A percentile compares a stretch with the other conserved stretches of the same genome.
phyloP scores from a whole-genome alignment of 2,113 vertebrate genomes.

The Australoheros scitulus region DNA sequence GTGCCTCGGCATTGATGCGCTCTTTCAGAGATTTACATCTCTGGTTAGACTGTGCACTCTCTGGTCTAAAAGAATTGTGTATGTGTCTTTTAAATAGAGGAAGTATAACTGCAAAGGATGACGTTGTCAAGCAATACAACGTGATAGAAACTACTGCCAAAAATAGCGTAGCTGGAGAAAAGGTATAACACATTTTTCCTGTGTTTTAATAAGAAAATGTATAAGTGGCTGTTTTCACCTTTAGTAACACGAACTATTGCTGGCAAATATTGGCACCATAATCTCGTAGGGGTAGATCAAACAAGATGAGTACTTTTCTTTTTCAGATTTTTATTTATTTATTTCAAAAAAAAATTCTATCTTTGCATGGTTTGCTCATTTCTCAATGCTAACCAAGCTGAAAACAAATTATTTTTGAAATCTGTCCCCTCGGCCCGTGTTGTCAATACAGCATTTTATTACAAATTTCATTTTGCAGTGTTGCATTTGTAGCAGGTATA shows the following conservation, averaged over 20 bases:
- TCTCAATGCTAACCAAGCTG: neutral
- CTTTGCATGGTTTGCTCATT: neutral
- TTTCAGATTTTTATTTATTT: neutral
- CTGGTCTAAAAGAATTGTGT: neutral
- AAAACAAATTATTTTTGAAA: neutral
- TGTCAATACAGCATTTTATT: neutral
- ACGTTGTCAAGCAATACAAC: neutral
- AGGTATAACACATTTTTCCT: neutral
- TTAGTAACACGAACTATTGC: neutral
- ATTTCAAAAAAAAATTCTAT: neutral
- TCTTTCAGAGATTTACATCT: slow-evolving; percentile 29
- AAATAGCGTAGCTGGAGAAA: neutral
- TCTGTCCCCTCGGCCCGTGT: neutral
- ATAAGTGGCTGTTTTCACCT: neutral
- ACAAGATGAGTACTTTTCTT: neutral
- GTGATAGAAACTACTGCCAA: neutral
- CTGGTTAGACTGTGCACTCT: neutral
- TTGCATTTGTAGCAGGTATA: slow-evolving; percentile 29
- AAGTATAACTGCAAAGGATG: slow-evolving; percentile 18
- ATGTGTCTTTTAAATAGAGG: slow-evolving; percentile 34
- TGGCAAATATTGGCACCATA: neutral
- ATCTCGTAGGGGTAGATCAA: neutral
- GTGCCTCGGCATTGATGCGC: slow-evolving; percentile 11
- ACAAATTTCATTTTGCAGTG: too few relatives aligned
- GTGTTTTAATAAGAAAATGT: neutral